These are phyloP conservation scores for Drosophila nannoptera DNA, from an alignment of 1,140 invertebrate genomes.

Conservation along the genomic window DNA sequence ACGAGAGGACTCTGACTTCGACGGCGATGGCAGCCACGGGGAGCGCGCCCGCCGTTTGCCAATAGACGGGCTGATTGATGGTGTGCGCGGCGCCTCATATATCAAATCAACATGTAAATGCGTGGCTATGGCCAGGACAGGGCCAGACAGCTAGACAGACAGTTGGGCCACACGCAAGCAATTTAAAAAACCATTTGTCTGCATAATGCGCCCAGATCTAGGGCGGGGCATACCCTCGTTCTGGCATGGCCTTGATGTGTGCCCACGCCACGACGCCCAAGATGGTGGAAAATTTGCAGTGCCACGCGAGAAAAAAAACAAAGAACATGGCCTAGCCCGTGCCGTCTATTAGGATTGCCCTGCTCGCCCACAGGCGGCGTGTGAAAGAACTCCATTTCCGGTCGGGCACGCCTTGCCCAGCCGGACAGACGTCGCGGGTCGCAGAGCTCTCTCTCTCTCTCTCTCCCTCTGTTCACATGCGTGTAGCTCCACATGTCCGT, in stretches of 20 bases:
- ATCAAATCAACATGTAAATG: constrained; percentile 74
- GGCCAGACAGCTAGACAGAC: constrained; percentile 13
- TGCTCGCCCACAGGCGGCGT: constrained; percentile 25
- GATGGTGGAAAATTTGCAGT: constrained; percentile 30
- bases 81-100: constrained; percentile 61
- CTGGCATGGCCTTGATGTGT: constrained; percentile 28
- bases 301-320: constrained; percentile 4
- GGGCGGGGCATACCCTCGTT: constrained; percentile 6
- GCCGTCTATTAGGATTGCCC: not conserved
- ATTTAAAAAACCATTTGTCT: constrained; percentile 72
- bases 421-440: not conserved
- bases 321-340: constrained; percentile 40
- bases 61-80: constrained; percentile 64
- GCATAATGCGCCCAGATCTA: constrained; percentile 42
- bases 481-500: constrained; percentile 66
- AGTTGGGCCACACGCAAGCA: constrained; percentile 61
- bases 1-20: constrained; percentile 11
- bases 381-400: constrained; percentile 72
- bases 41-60: constrained; percentile 27
- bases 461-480: constrained; percentile 65
- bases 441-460: too few species aligned
- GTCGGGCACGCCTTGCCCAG: constrained; percentile 23
- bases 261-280: not conserved
- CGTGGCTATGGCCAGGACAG: constrained; percentile 11
- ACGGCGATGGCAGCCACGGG: constrained; percentile 30